A percentile compares a stretch with the other conserved stretches of the same genome.
Conservation (phyloP, 2,797 vertebrate species). For the Telmatherina bonti region DNA sequence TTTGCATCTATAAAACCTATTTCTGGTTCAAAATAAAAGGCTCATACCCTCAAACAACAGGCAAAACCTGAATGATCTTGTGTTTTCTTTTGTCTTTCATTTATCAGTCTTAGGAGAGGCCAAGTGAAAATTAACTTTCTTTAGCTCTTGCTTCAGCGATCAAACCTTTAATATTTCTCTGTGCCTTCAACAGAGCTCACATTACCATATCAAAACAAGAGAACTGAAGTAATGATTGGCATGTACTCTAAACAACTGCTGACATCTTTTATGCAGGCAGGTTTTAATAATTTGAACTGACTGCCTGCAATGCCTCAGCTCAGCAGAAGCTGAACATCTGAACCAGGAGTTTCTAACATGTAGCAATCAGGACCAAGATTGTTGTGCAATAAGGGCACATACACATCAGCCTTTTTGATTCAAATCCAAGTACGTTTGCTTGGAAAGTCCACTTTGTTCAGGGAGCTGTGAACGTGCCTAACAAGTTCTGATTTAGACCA, state of each 20-base stretch:
- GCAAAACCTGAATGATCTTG: not conserved
- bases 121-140: constrained; percentile 12
- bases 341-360: constrained; percentile 43
- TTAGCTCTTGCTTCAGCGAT: constrained; percentile 15
- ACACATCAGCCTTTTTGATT: too few species aligned
- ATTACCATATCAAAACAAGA: constrained; percentile 71
- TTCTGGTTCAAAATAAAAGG: too few species aligned
- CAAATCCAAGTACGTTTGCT: too few species aligned
- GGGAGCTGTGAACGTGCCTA: too few species aligned
- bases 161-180: constrained; percentile 27
- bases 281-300: constrained; percentile 62
- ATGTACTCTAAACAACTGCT: constrained; percentile 63
- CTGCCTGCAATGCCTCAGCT: constrained; percentile 65
- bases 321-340: constrained; percentile 61
- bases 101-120: not conserved
- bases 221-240: constrained; percentile 59
- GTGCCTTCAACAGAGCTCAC: constrained; percentile 36
- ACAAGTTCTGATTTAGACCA: too few species aligned
- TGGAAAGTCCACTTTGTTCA: too few species aligned
- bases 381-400: constrained; percentile 34
- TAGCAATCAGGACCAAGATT: constrained; percentile 39
- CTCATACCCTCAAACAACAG: too few species aligned
- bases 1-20: not conserved
- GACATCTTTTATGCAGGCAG: constrained; percentile 54
- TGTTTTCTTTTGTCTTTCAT: not conserved